Percentiles rank a stretch among this genome's conserved stretches.
Conservation (phyloP, 2,113 vertebrate genomes). For the Periophthalmodon schlosseri region DNA sequence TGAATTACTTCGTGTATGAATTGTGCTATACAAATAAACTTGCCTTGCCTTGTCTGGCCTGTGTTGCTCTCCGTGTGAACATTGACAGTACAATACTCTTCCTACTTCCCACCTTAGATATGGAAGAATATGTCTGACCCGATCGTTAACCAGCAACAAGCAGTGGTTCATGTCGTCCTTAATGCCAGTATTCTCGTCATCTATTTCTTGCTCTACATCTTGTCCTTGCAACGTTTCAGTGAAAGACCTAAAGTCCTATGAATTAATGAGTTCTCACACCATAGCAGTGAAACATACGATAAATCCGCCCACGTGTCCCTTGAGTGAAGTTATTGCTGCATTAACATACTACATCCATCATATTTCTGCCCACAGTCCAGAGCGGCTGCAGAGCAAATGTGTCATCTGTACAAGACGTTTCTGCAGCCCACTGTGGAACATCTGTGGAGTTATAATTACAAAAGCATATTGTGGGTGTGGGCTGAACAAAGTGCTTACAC, state of each 20-base stretch:
- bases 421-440: constrained; percentile 1
- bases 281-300: constrained; percentile 31
- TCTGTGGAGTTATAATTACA: constrained; percentile 22
- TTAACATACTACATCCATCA: constrained; percentile 28
- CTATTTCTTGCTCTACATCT: constrained; percentile 1
- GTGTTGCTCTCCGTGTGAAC: not conserved
- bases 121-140: not conserved
- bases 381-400: not conserved
- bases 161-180: not conserved
- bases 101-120: not conserved
- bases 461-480: constrained; percentile 14
- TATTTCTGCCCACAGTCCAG: constrained; percentile 9
- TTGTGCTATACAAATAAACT: no score
- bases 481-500: not conserved
- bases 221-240: constrained; percentile 42
- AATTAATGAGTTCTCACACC: constrained; percentile 46
- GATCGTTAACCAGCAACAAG: not conserved
- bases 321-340: constrained; percentile 27
- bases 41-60: no score
- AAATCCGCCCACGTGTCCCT: constrained; percentile 49
- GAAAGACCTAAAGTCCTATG: constrained; percentile 35
- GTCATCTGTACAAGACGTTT: constrained; percentile 19
- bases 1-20: no score
- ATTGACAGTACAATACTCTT: not conserved
- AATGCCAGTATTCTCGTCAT: not conserved